A percentile compares a stretch with the other conserved stretches of the same genome.
Conservation (phyloP, 2,113 vertebrate genomes). For the Equus quagga region DNA sequence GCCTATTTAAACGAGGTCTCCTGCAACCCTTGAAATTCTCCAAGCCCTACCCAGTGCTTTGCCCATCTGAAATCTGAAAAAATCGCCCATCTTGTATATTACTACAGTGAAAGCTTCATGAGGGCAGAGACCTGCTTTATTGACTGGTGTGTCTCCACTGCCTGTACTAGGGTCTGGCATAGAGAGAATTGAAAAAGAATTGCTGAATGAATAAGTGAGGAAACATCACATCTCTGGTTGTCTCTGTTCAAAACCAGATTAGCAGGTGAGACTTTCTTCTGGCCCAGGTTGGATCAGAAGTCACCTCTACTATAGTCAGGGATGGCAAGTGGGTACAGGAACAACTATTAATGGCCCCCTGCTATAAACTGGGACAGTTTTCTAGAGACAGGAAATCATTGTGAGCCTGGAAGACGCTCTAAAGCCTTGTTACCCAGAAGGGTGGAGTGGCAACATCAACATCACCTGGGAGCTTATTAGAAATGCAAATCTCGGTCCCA, state of each 20-base stretch:
- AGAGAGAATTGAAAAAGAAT: background rate
- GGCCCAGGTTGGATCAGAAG: background rate
- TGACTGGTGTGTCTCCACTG: background rate
- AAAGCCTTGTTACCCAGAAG: background rate
- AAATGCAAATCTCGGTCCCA: background rate
- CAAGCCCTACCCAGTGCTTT: background rate
- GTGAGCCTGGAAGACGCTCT: background rate
- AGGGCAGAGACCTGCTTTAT: background rate
- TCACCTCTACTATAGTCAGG: background rate
- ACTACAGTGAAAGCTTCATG: background rate
- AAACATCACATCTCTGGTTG: background rate
- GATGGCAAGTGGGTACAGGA: background rate
- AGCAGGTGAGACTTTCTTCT: background rate
- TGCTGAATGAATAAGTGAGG: background rate
- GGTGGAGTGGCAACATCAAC: background rate
- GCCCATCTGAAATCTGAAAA: background rate
- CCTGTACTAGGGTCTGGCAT: background rate
- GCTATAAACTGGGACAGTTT: background rate
- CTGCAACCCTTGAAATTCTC: background rate
- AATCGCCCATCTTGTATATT: background rate
- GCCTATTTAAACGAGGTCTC: background rate
- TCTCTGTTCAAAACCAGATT: slow-evolving; percentile 26
- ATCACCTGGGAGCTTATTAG: background rate
- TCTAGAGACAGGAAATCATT: background rate
- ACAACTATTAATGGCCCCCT: background rate